phyloP scores from a whole-genome alignment of 2,113 vertebrate genomes.

The Erpornis zantholeuca region DNA sequence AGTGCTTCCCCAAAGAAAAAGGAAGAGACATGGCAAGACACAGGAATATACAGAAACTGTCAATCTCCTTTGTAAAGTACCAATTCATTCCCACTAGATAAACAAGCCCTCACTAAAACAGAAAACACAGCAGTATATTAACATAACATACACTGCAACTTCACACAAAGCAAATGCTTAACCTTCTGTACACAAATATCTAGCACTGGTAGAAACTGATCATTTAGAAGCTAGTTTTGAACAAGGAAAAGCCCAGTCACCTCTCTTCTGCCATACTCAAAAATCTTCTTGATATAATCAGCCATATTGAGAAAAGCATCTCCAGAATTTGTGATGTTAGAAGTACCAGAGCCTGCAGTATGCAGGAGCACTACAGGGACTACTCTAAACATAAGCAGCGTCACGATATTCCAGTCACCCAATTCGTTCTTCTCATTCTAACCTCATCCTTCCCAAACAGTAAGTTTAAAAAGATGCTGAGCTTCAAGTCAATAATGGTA shows the following conservation, averaged over 20 bases:
- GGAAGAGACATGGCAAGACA: neutral
- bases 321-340: neutral
- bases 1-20: neutral
- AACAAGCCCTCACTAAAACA: neutral
- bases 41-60: neutral
- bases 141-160: neutral
- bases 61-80: neutral
- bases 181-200: neutral
- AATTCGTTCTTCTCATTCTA: neutral
- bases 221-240: neutral
- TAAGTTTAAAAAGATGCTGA: neutral
- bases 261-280: neutral
- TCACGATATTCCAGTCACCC: fast-evolving
- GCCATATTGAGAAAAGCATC: neutral
- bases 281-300: neutral
- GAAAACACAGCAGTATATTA: constrained; percentile 1
- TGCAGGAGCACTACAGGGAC: neutral
- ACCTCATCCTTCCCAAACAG: neutral
- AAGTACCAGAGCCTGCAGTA: neutral
- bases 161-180: neutral
- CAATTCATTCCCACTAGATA: neutral
- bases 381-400: neutral
- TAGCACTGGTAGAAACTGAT: neutral
- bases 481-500: neutral
- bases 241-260: neutral